A percentile compares a stretch with the other conserved stretches of the same genome.
phyloP scores from a whole-genome alignment of 2,113 vertebrate species.

The Urocitellus parryii region DNA sequence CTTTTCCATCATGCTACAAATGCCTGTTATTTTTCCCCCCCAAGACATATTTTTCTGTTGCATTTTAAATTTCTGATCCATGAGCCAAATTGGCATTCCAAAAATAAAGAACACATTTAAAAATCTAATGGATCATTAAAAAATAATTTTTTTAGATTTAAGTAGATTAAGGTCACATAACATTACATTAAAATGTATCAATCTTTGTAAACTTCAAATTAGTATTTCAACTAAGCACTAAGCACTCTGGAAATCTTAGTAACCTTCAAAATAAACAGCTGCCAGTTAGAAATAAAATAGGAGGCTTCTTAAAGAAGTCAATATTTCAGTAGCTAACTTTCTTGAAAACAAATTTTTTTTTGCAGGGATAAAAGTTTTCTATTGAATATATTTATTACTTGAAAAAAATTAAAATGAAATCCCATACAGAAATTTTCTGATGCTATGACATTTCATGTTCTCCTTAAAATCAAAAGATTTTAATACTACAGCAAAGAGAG shows the following conservation, averaged over 20 bases:
- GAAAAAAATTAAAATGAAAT: slow-evolving; percentile 39
- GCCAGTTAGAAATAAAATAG: slow-evolving; percentile 80
- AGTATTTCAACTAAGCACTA: slow-evolving; percentile 75
- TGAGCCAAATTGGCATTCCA: slow-evolving; percentile 65
- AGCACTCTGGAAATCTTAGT: slow-evolving; percentile 75
- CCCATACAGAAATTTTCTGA: slow-evolving; percentile 64
- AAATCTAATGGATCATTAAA: slow-evolving; percentile 76
- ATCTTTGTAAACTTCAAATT: slow-evolving; percentile 79
- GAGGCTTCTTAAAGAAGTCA: slow-evolving; percentile 56
- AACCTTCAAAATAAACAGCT: slow-evolving; percentile 79
- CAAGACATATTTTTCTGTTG: slow-evolving; percentile 58
- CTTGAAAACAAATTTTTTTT: neutral
- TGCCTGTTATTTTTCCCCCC: slow-evolving; percentile 53
- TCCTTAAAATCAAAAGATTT: slow-evolving; percentile 62
- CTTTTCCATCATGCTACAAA: slow-evolving; percentile 64
- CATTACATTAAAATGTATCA: slow-evolving; percentile 82
- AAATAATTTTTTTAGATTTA: slow-evolving; percentile 78
- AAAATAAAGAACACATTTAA: slow-evolving; percentile 73
- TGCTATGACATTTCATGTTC: slow-evolving; percentile 58
- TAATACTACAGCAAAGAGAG: slow-evolving; percentile 57
- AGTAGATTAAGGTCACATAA: slow-evolving; percentile 80
- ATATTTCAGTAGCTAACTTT: neutral
- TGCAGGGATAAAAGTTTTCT: neutral
- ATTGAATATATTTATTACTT: slow-evolving; percentile 42
- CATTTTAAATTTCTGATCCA: slow-evolving; percentile 65